Evolutionary conservation across 2,888 invertebrate species (phyloP), one percentile per base, ranked within the genome.

Genomic region (Amphipyra berbera): DNA sequence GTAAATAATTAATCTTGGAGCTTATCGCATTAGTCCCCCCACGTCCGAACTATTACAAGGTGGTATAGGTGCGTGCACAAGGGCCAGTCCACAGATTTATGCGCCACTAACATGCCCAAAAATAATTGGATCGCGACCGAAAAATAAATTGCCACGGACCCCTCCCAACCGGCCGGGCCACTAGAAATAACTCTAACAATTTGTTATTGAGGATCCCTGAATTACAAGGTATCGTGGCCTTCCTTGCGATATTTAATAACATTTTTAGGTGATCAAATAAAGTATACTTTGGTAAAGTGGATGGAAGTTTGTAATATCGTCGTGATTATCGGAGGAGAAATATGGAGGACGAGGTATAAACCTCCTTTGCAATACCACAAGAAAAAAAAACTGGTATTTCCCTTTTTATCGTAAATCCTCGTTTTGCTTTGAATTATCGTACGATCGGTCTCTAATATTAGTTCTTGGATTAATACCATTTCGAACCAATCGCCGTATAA

Each of bases 71-170:
- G 78, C 84, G 86, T 85, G 85, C 84, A 85, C 84, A 76, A 76
- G 79, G 78, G 70, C 57, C 70, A 60, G 68, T 73, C 77, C 82
- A 83, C 88, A 90, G 91, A 91, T 91, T 92, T 90, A 90, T 93
- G 88, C 87, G 81, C 83, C 86, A 88, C 89, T 89, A 91, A 88
- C 91, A 87, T 89, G 90, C 90, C 92, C 89, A 87, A 90, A 93
- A 94, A 94, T 94, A 94, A 94, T 94, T 94, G 93, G 93, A 90
- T 88, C 82, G 87, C 88, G 87, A 89, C 89, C 91, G 91, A 91
- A 92, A 93, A 91, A 94, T 93, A 94, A 93, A 92, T 93, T 88
- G 90, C 85, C 81, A 80, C 81, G 73, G 80, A 77, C 78, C 79
- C 81, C 73, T 74, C 75, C 80, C 78, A 21, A 21, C 21, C 53